Evolutionary conservation across 2,797 vertebrate species (phyloP), one percentile per base, ranked within the genome.

Genomic region (Chelon labrosus): DNA sequence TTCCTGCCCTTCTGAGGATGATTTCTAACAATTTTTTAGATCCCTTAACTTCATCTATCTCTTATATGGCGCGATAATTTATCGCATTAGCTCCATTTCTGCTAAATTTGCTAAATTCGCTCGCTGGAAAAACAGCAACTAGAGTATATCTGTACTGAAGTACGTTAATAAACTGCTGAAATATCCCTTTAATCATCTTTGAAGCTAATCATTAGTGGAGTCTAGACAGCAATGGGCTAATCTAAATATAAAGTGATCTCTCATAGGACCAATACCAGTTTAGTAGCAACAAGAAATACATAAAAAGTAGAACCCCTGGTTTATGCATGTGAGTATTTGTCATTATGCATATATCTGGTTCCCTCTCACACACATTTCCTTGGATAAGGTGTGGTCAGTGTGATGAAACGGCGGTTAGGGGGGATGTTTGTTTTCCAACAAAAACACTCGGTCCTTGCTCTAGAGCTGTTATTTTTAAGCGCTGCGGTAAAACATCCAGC

Each of bases 401-500:
- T 79, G 86, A 88, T 86, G 83, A 91, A 90, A 82, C 59, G 68
- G 77, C n/a, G 76, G 82, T 83, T 61, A 39, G 74, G 66, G 75
- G 71, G 73, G 75, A 66, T 90, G 81, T 90, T 94, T 94, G 87
- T 93, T 93, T 88, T 92, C 91, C 92, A 93, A 92, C 85, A 79
- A 88, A 91, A 92, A 92, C 84, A 85, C 79, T 82, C 77, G 5
- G 55, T n/a, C 76, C 86, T 90, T 76, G 82, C 80, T 73, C 87
- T 77, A 27, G 75, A 67, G 85, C 73, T 90, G 86, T 92, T 93
- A 89, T 93, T 94, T 88, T 90, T 86, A 91, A 88, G 83, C 75
- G 74, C 79, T 91, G 88, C 51, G 89, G 89, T 82, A 74, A 68
- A 85, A 85, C 27, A 82, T 83, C 88, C 84, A 83, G 65, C 71